A percentile compares a stretch with the other conserved stretches of the same genome.
Evolutionary conservation across 1,140 invertebrate genomes (phyloP).

Genomic region (Agrypnia vestita): DNA sequence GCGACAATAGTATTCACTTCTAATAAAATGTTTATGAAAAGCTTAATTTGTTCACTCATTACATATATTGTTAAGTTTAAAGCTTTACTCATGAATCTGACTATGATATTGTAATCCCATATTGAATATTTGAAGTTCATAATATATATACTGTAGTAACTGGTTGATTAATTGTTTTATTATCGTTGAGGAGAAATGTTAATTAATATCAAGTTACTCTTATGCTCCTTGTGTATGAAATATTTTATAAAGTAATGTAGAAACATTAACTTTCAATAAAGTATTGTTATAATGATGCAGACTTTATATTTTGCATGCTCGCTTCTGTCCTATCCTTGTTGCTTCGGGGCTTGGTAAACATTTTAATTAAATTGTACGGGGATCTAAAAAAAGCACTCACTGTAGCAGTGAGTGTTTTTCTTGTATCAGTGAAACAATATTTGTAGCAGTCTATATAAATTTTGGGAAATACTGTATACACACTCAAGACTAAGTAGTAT

Average conservation of each 20-base stretch:
- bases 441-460: too few relatives aligned
- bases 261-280: constrained; percentile 58
- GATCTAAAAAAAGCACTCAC: too few relatives aligned
- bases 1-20: constrained; percentile 6
- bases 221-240: constrained; percentile 41
- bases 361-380: background rate
- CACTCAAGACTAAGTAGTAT: too few relatives aligned
- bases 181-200: constrained; percentile 20
- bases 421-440: too few relatives aligned
- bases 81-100: constrained; percentile 8
- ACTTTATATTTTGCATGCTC: constrained; percentile 58
- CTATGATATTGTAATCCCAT: constrained; percentile 26
- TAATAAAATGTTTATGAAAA: constrained; percentile 6
- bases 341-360: constrained; percentile 38
- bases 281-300: constrained; percentile 55
- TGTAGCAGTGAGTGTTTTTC: too few relatives aligned
- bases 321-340: constrained; percentile 46
- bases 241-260: constrained; percentile 51
- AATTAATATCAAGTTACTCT: constrained; percentile 44
- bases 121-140: constrained; percentile 32
- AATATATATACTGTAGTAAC: constrained; percentile 31
- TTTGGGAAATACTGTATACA: too few relatives aligned
- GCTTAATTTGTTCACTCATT: constrained; percentile 28
- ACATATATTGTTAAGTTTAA: constrained; percentile 36
- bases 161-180: constrained; percentile 21